Percentiles rank a stretch among this genome's conserved stretches.
These are phyloP conservation scores for Ageneiosus marmoratus DNA, from an alignment of 2,113 vertebrate species.

Conservation along the genomic window DNA sequence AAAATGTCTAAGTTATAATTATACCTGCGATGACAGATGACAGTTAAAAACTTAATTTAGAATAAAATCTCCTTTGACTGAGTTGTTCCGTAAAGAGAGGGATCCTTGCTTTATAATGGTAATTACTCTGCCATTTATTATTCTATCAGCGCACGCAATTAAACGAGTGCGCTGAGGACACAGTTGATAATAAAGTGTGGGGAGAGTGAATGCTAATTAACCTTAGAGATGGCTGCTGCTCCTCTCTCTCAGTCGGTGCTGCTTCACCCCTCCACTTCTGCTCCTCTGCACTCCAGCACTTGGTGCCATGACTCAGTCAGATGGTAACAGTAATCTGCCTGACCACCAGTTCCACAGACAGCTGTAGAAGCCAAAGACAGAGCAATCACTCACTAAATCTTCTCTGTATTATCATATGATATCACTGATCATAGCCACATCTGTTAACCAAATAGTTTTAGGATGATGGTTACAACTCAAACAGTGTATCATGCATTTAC, in stretches of 20 bases:
- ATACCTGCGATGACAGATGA: slow-evolving; percentile 99
- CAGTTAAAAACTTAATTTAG: slow-evolving; percentile 99
- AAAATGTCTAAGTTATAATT: slow-evolving; percentile 99
- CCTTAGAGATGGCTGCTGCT: slow-evolving; percentile 97
- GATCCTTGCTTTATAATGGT: slow-evolving; percentile 99
- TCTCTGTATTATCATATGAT: slow-evolving; percentile 74
- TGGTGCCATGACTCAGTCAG: slow-evolving; percentile 40
- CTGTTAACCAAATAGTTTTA: slow-evolving; percentile 82
- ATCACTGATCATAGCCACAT: slow-evolving; percentile 78
- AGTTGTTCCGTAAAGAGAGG: slow-evolving; percentile 99
- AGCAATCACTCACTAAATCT: slow-evolving; percentile 49
- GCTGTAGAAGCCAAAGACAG: not conserved
- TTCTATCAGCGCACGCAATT: slow-evolving; percentile 99
- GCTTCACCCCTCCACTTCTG: slow-evolving; percentile 21
- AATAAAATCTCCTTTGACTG: slow-evolving; percentile 99
- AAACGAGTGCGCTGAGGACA: slow-evolving; percentile 98
- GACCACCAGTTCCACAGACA: slow-evolving; percentile 12
- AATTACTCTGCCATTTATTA: slow-evolving; percentile 99
- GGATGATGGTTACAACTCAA: slow-evolving; percentile 76
- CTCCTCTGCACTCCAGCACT: slow-evolving; percentile 80
- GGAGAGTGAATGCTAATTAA: slow-evolving; percentile 99
- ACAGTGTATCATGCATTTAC: slow-evolving; percentile 23
- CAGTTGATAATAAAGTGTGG: slow-evolving; percentile 99
- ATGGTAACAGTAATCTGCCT: slow-evolving; percentile 1
- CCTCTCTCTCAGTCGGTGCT: slow-evolving; percentile 73